Evolutionary conservation across 2,797 vertebrate species (phyloP), one percentile per base, ranked within the genome.

Genomic region (Chelmon rostratus): DNA sequence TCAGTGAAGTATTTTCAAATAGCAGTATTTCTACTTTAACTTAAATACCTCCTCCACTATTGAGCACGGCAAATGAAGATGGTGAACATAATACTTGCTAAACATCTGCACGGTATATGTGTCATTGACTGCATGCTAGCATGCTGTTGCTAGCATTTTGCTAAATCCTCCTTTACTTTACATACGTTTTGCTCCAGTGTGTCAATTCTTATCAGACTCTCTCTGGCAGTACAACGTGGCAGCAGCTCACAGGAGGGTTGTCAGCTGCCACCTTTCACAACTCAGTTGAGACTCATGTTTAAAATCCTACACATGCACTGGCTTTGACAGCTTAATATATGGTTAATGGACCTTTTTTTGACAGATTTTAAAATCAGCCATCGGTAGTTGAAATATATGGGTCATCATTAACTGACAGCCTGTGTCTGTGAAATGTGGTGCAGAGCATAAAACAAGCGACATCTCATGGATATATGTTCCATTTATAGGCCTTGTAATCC

Each of bases 401-500:
- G 33, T 61, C 23, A 25, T 38, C 28, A 40, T 49, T 65, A 57
- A 56, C 37, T 44, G 77, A 38, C 68, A 81, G 78, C 21, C 11
- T 11, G 40, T 21, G 35, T 18, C 21, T 58, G 28, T 28, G 35
- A 21, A 65, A 19, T 50, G 40, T 64, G 53, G 49, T 19, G 37
- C 16, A 49, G 52, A 65, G 37, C 19, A 77, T 58, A 37, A 69
- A 83, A 70, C 12, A 21, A 50, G 35, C 73, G 44, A 44, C 18
- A 8, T 58, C 62, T 78, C 52, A 13, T 57, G 42, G 56, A 69
- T 69, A 56, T 50, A 66, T 23, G 52, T 56, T 74, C 68, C 64
- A 76, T 73, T 76, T 79, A 67, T 56, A 70, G 68, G 46, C 53
- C 46, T 6, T 35, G 23, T 64, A 38, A 74, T 77, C 76, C 76